phyloP scores from a whole-genome alignment of 2,113 vertebrate species.

The Globicephala melas region DNA sequence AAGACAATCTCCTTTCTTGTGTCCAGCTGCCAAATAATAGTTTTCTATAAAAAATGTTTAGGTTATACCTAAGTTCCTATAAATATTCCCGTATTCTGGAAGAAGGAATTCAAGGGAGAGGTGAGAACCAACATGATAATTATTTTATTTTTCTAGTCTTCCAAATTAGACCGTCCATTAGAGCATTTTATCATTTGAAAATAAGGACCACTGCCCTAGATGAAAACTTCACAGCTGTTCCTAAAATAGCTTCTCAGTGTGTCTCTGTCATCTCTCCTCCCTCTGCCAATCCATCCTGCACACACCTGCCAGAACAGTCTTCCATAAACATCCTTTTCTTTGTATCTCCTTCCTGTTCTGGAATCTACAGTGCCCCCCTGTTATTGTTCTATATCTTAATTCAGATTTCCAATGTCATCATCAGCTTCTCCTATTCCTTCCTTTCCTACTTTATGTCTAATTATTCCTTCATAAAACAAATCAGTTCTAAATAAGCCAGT shows the following conservation, averaged over 20 bases:
- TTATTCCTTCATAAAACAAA: neutral
- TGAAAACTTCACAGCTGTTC: neutral
- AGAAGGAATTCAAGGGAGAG: neutral
- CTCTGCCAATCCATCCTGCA: neutral
- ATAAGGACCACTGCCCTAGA: neutral
- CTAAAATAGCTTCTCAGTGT: neutral
- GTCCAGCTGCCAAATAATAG: neutral
- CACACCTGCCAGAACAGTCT: neutral
- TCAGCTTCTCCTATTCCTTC: neutral
- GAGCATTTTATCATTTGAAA: neutral
- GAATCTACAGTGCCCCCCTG: neutral
- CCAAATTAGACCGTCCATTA: neutral
- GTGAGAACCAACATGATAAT: neutral
- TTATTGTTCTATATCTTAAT: neutral
- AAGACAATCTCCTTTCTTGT: neutral
- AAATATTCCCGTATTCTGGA: neutral
- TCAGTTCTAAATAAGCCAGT: neutral
- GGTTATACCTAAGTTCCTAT: neutral
- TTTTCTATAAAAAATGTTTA: neutral
- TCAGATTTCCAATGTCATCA: neutral
- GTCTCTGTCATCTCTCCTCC: neutral
- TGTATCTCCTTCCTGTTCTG: neutral
- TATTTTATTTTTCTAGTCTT: neutral
- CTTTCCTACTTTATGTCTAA: neutral
- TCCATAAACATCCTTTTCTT: neutral